Conservation (phyloP, 2,888 invertebrate genomes). For the Diaprepes abbreviatus region DNA sequence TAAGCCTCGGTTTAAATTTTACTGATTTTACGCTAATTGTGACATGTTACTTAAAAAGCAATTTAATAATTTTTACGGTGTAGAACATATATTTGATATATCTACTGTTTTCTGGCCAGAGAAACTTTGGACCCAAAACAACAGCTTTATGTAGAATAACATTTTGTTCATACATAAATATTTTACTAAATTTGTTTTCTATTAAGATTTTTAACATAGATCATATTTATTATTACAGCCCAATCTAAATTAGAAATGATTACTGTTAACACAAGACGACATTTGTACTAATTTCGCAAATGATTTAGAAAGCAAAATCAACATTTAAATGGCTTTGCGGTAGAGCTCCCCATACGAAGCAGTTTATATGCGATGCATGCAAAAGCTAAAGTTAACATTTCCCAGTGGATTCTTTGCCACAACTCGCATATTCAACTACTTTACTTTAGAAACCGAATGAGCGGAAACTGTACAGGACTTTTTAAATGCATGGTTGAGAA, state of each 20-base stretch:
- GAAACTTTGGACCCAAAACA: too few relatives aligned
- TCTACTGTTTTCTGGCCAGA: too few relatives aligned
- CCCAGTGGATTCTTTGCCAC: slow-evolving; percentile 36
- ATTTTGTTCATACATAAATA: too few relatives aligned
- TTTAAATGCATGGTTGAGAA: slow-evolving; percentile 5
- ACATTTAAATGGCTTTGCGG: slow-evolving; percentile 46
- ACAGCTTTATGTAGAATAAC: too few relatives aligned
- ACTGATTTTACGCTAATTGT: too few relatives aligned
- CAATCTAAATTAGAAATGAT: slow-evolving; percentile 17
- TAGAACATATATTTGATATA: too few relatives aligned
- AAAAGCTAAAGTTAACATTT: slow-evolving; percentile 40
- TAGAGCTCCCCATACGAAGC: slow-evolving; percentile 27
- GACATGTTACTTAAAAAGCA: too few relatives aligned
- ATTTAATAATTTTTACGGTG: too few relatives aligned
- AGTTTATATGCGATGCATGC: slow-evolving; percentile 46
- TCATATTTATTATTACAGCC: too few relatives aligned
- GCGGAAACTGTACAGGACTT: slow-evolving; percentile 22
- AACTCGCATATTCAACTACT: slow-evolving; percentile 42
- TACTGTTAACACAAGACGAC: slow-evolving; percentile 20
- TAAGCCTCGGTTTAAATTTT: too few relatives aligned
- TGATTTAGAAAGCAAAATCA: slow-evolving; percentile 37
- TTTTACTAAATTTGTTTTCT: too few relatives aligned
- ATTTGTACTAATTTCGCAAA: slow-evolving; percentile 30
- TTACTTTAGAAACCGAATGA: slow-evolving; percentile 26
- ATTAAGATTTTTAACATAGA: too few relatives aligned